Evolutionary conservation across 2,888 invertebrate species (phyloP), one percentile per base, ranked within the genome.

Genomic region (Osmoderma eremita): DNA sequence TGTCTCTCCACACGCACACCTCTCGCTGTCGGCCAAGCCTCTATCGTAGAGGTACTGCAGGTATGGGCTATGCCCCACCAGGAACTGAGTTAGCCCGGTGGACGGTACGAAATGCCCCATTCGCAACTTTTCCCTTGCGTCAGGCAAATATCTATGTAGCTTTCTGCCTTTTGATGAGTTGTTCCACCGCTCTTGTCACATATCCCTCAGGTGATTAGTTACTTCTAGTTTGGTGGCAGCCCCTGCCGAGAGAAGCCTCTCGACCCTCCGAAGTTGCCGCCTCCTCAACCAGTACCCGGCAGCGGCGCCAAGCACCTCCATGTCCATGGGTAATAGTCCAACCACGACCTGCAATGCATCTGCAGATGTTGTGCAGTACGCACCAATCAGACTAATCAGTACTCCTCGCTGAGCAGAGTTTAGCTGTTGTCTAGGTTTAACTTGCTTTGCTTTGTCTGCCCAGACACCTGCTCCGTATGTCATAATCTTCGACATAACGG

Each of bases 261-360:
- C 15, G 3, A 58, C 17, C 20, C 45, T 24, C 1, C 22, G 10
- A 1, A n/a, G 18, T 2, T 39, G 5, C 1, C 22, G 22, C 0
- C 13, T 38, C 15, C 45, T 48, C 3, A 17, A 17, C 58, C 49
- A 66, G 17, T 66, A 58, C 8, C 0, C 4, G 0, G 58, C 58
- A 4, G 50, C 61, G 3, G 4, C 15, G n/a, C 24, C 0, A 3
- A 50, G 17, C 10, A 67, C 42, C 20, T 54, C 49, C 12, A 63
- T 30, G 20, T 66, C 66, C 30, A 66, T 50, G 0, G 66, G 63
- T 4, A 54, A 15, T 1, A 42, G 15, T 0, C 63, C 49, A 0
- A 17, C 39, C 6, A 39, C 10, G 0, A 67, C 63, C n/a, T 54
- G 56, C 4, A 63, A 20, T 1, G 67, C 63, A 2, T 63, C 67